Percentiles rank a stretch among this genome's conserved stretches.
Evolutionary conservation across 2,888 invertebrate species (phyloP).

Genomic region (Andrena flavipes): DNA sequence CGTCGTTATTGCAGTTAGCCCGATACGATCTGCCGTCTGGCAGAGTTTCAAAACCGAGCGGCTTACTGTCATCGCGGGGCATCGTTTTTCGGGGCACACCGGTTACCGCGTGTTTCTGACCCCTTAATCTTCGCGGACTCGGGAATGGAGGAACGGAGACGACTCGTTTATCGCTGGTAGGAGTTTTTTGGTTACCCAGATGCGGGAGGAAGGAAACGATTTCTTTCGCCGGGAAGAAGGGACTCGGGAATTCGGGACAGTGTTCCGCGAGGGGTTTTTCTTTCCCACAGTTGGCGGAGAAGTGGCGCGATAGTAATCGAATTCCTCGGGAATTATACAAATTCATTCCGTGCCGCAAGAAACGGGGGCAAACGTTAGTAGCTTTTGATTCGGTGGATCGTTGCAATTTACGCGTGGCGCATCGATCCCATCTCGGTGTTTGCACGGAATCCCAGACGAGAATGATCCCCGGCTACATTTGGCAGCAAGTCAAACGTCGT

Average conservation of each 20-base stretch:
- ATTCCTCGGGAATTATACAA: not conserved
- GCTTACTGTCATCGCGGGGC: conserved; percentile 15
- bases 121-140: conserved; percentile 21
- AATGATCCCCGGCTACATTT: conserved; percentile 23
- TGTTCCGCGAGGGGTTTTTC: too few relatives aligned
- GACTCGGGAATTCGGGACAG: not conserved
- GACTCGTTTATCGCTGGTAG: not conserved
- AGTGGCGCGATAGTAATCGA: too few relatives aligned
- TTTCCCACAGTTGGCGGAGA: too few relatives aligned
- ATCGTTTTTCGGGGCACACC: conserved; percentile 18
- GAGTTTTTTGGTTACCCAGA: not conserved
- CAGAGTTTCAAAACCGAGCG: conserved; percentile 39
- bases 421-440: conserved; percentile 14
- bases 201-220: not conserved
- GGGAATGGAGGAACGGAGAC: not conserved
- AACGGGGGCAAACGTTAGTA: not conserved
- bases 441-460: not conserved
- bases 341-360: not conserved
- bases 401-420: not conserved
- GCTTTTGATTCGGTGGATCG: not conserved
- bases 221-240: not conserved
- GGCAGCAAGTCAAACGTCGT: conserved; percentile 42
- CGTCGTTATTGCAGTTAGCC: conserved; percentile 25
- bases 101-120: conserved; percentile 27
- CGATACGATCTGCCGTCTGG: conserved; percentile 28